Evolutionary conservation across 2,888 invertebrate genomes (phyloP).

Genomic region (Lithophane socia): DNA sequence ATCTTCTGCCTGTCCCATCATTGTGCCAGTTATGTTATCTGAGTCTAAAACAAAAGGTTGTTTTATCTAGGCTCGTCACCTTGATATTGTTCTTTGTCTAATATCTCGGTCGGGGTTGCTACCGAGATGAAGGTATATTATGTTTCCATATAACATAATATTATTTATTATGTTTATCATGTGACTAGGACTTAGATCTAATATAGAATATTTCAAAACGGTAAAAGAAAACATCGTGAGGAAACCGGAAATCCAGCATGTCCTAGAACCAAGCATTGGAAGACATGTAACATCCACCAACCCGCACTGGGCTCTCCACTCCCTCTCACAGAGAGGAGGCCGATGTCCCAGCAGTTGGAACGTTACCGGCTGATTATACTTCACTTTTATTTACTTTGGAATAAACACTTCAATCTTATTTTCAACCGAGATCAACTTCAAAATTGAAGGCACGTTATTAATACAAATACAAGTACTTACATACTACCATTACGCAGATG

Average conservation of each 20-base stretch:
- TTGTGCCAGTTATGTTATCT: background rate
- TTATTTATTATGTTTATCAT: background rate
- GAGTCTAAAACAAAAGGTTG: constrained; percentile 30
- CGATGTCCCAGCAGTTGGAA: background rate
- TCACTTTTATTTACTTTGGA: constrained; percentile 13
- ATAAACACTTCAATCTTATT: constrained; percentile 25
- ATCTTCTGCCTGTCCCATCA: background rate
- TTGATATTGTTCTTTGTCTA: constrained; percentile 43
- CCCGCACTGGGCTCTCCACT: background rate
- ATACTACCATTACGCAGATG: no score
- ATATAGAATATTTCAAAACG: background rate
- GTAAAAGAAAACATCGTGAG: background rate
- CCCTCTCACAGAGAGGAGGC: background rate
- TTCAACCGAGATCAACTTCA: background rate
- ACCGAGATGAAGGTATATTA: constrained; percentile 1
- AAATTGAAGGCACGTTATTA: no score
- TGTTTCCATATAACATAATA: no score
- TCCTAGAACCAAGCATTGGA: background rate
- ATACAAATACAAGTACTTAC: no score
- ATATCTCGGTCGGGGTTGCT: constrained; percentile 17
- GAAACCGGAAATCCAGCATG: no score
- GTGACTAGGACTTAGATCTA: background rate
- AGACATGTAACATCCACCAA: background rate
- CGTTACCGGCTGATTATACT: background rate
- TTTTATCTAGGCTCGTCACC: constrained; percentile 20